Percentiles rank a stretch among this genome's conserved stretches.
Conservation (phyloP, 1,140 invertebrate species). For the Euwallacea similis region DNA sequence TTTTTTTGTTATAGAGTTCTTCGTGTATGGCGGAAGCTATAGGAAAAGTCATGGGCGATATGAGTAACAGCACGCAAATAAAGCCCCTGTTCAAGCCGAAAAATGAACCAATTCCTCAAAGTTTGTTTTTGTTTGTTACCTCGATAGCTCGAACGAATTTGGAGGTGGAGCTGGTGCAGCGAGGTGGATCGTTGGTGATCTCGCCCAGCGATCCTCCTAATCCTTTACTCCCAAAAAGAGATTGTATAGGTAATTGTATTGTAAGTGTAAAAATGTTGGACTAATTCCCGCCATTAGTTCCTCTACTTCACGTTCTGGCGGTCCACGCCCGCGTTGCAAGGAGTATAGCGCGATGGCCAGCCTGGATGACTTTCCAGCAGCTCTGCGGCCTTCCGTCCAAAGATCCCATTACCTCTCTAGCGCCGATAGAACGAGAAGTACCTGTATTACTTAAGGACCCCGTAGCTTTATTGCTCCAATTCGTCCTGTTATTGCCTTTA, state of each 20-base stretch:
- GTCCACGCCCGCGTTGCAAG: slow-evolving; percentile 71
- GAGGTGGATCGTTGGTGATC: slow-evolving; percentile 74
- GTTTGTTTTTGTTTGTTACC: slow-evolving; percentile 84
- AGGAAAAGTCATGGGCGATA: slow-evolving; percentile 89
- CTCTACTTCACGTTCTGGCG: slow-evolving; percentile 83
- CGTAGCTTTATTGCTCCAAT: slow-evolving; percentile 79
- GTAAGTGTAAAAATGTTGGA: slow-evolving; percentile 5
- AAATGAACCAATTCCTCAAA: slow-evolving; percentile 67
- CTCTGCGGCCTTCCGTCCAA: slow-evolving; percentile 58
- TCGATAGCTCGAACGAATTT: slow-evolving; percentile 92
- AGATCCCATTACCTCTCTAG: slow-evolving; percentile 52
- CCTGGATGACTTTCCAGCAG: slow-evolving; percentile 67
- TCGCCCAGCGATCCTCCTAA: slow-evolving; percentile 60
- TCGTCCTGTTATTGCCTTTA: slow-evolving; percentile 80
- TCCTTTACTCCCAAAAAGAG: slow-evolving; percentile 73
- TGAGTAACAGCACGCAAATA: slow-evolving; percentile 77
- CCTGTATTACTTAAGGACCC: slow-evolving; percentile 85
- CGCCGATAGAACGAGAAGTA: slow-evolving; percentile 66
- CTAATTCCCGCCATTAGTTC: slow-evolving; percentile 62
- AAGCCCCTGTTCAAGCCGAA: slow-evolving; percentile 63
- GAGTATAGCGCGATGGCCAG: slow-evolving; percentile 65
- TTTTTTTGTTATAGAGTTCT: slow-evolving; percentile 53
- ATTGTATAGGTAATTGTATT: slow-evolving; percentile 74
- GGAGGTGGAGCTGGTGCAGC: slow-evolving; percentile 87
- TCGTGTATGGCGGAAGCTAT: slow-evolving; percentile 77